Base-by-base conservation (phyloP, 2,888 invertebrate genomes). In the Clepsis dumicolana region DNA sequence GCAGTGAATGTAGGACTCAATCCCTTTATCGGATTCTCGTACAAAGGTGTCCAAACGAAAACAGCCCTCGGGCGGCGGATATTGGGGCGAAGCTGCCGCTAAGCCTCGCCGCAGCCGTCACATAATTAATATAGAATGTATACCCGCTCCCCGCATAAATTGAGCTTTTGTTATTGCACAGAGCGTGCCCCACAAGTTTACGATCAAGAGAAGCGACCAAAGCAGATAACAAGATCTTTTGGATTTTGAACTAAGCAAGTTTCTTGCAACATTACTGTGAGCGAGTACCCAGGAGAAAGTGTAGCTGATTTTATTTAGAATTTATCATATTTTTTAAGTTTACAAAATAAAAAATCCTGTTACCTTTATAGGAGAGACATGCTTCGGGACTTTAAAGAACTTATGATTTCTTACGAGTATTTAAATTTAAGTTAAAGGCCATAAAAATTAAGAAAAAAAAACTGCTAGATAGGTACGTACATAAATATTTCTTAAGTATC, bases 11-110 rank as follows among this genome's bases (percentile, higher is more conserved):
- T 71, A 71, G 70, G 38, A 70, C 65, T 68, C 73, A 74, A 78
- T 78, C 78, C 76, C 75, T 77, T 80, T 79, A 80, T 79, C 77
- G 76, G 77, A 75, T 78, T 75, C 72, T 70, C 72, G 72, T 75
- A 81, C 77, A 80, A 80, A 83, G 79, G 80, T 82, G 78, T 77
- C 77, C 74, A 70, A 77, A 78, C 65, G 77, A 82, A 80, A 84
- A 82, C 78, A 79, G 72, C 82, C 81, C 75, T 74, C 74, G 76
- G 80, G 75, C 63, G 62, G 72, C 78, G 82, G 80, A 82, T 81
- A 83, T 85, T 81, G 78, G 65, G 74, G 76, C 75, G 74, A 73
- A 78, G 74, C 75, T 71, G 67, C 65, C 70, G 72, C 53, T 73
- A 71, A 75, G 68, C 72, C 70, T 59, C 70, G 70, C 70, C 74